Evolutionary conservation across 2,888 invertebrate species (phyloP).

Genomic region (Trichogramma evanescens): DNA sequence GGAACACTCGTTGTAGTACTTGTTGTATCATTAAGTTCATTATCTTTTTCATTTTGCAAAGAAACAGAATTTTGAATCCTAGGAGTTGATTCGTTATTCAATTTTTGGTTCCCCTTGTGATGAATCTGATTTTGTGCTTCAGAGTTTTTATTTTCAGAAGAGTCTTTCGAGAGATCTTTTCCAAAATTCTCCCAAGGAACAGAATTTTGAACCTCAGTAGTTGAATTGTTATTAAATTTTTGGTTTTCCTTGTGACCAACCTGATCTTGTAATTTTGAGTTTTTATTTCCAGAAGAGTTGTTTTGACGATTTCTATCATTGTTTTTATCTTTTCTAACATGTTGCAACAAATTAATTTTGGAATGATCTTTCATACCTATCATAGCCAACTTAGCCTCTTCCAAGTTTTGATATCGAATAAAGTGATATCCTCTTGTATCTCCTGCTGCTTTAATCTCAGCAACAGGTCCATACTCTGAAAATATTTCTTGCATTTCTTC

Average conservation of each 20-base stretch:
- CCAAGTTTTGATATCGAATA: conserved; percentile 24
- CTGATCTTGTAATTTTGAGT: not conserved
- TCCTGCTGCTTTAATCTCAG: conserved; percentile 20
- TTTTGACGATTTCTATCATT: not conserved
- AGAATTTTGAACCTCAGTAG: no score
- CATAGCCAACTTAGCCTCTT: conserved; percentile 22
- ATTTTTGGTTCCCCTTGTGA: not conserved
- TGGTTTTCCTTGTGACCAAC: not conserved
- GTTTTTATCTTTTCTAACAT: not conserved
- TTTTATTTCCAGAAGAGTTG: not conserved
- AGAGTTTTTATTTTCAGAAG: not conserved
- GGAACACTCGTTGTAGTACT: not conserved
- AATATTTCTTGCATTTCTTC: conserved; percentile 28
- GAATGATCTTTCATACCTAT: conserved; percentile 12
- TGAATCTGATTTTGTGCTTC: not conserved
- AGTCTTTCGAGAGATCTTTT: no score
- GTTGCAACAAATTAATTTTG: conserved; percentile 4
- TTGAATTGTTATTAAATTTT: not conserved
- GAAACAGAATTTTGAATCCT: no score
- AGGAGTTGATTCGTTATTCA: not conserved
- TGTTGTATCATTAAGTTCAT: no score
- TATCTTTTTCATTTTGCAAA: no score
- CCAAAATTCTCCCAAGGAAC: no score
- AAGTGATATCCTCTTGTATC: conserved; percentile 28
- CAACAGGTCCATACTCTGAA: conserved; percentile 29